Conservation (phyloP, 1,140 invertebrate species). For the Eurytemora carolleeae region DNA sequence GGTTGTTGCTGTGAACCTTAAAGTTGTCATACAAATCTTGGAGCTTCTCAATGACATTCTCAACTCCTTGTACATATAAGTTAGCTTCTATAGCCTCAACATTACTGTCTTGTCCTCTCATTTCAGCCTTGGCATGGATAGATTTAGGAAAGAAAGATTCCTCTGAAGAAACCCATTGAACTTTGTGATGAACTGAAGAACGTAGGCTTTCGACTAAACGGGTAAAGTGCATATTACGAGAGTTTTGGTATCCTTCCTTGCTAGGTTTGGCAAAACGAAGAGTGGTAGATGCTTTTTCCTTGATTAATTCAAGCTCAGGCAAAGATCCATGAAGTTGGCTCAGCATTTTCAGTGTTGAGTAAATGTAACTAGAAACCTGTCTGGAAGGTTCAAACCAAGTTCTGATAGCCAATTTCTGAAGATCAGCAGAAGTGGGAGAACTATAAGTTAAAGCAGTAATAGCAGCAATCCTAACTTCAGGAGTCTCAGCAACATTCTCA, state of each 20-base stretch:
- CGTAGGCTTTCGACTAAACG: conserved; percentile 7
- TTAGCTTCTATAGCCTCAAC: conserved; percentile 31
- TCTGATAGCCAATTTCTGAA: conserved; percentile 42
- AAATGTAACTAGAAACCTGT: conserved; percentile 33
- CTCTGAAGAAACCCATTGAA: not conserved
- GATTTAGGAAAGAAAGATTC: not conserved
- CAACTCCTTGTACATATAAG: not conserved
- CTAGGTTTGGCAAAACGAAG: conserved; percentile 32
- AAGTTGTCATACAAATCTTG: not conserved
- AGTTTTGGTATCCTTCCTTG: conserved; percentile 32
- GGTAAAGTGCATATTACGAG: conserved; percentile 22
- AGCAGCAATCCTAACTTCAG: conserved; percentile 40
- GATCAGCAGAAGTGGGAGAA: conserved; percentile 35
- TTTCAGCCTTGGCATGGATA: not conserved
- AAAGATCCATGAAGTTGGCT: conserved; percentile 1
- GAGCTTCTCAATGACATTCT: conserved; percentile 5
- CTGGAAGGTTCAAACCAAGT: conserved; percentile 38
- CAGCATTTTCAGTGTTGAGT: conserved; percentile 15
- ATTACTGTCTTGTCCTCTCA: not conserved
- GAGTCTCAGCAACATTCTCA: conserved; percentile 36
- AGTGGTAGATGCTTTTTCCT: conserved; percentile 33
- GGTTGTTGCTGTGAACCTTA: not conserved
- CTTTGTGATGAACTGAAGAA: not conserved
- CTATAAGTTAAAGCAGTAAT: conserved; percentile 35
- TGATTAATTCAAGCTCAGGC: conserved; percentile 1